Evolutionary conservation across 2,888 invertebrate genomes (phyloP).

Genomic region (Orchesellides sinensis): DNA sequence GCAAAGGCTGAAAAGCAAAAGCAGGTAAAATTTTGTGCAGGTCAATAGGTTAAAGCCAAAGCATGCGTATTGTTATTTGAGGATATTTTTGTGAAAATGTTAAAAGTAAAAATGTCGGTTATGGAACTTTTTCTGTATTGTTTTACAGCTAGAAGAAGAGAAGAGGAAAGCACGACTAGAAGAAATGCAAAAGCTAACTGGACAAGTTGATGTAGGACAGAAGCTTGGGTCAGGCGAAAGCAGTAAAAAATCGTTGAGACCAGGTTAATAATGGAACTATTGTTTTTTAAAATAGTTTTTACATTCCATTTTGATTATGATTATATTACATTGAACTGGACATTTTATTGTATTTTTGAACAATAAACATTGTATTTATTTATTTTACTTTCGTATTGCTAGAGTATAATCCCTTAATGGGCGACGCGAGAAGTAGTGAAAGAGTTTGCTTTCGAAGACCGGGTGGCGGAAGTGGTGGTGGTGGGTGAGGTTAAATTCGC

Average conservation of each 20-base stretch:
- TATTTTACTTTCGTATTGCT: background rate
- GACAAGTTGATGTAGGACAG: constrained; percentile 41
- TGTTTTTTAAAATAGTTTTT: background rate
- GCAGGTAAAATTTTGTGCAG: constrained; percentile 34
- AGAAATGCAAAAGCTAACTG: constrained; percentile 66
- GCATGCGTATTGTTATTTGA: background rate
- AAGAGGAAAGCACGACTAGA: constrained; percentile 63
- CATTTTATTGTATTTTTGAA: background rate
- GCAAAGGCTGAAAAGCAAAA: constrained; percentile 64
- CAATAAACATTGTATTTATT: background rate
- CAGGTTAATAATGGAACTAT: constrained; percentile 62
- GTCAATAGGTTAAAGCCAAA: background rate
- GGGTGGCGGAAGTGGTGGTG: constrained; percentile 67
- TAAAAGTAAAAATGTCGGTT: background rate
- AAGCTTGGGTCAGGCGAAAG: constrained; percentile 27
- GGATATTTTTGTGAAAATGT: background rate
- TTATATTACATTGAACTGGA: background rate
- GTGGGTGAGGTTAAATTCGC: constrained; percentile 68
- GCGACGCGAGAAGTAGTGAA: constrained; percentile 52
- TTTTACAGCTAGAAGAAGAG: constrained; percentile 66
- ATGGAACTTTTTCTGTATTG: background rate
- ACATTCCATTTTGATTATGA: background rate
- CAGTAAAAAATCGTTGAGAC: constrained; percentile 41
- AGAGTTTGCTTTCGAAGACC: constrained; percentile 67
- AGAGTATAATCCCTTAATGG: constrained; percentile 74